phyloP scores from a whole-genome alignment of 2,888 invertebrate species.

The Cephus pulcher region DNA sequence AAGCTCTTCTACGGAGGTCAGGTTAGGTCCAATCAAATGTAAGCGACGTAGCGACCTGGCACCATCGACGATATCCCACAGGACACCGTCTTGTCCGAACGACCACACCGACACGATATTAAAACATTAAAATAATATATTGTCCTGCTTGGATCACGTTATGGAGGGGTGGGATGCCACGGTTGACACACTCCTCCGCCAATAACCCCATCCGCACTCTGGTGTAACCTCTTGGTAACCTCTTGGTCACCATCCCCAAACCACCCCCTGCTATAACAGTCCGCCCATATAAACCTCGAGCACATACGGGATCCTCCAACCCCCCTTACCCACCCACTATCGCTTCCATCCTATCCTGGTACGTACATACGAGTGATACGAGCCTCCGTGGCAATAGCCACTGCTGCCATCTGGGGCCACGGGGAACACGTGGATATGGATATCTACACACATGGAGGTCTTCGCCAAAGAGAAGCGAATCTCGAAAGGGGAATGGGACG shows the following conservation, averaged over 20 bases:
- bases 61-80: conserved; percentile 33
- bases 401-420: conserved; percentile 50
- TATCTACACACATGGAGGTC: conserved; percentile 27
- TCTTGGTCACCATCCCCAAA: background rate
- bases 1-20: background rate
- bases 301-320: background rate
- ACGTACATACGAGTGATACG: conserved; percentile 2
- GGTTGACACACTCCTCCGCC: conserved; percentile 52
- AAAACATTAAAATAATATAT: conserved; percentile 66
- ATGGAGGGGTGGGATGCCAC: conserved; percentile 34
- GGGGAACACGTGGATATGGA: conserved; percentile 37
- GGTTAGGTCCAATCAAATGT: background rate
- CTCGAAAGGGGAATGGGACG: conserved; percentile 2
- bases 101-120: conserved; percentile 63
- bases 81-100: conserved; percentile 62
- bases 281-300: background rate
- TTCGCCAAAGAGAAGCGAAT: conserved; percentile 17
- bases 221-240: background rate
- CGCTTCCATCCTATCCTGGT: background rate
- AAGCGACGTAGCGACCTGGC: conserved; percentile 16
- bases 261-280: conserved; percentile 14
- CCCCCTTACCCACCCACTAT: background rate
- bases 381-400: conserved; percentile 22
- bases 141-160: conserved; percentile 49
- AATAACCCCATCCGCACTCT: conserved; percentile 46